These are phyloP conservation scores for Zootermopsis nevadensis DNA, from an alignment of 2,888 invertebrate genomes.

Conservation along the genomic window DNA sequence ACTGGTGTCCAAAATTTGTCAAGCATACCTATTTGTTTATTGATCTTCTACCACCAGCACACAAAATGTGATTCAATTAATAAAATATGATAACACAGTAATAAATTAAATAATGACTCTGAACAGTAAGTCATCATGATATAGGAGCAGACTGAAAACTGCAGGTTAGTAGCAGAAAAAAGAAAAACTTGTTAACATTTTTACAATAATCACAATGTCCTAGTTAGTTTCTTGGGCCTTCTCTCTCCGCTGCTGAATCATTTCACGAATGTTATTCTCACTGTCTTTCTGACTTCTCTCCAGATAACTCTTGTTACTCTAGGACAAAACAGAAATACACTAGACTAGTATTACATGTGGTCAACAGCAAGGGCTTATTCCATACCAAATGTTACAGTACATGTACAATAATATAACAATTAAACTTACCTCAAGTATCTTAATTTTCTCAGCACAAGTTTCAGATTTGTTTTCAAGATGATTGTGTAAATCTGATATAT, in stretches of 20 bases:
- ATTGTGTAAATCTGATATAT: slow-evolving; percentile 72
- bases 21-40: no score
- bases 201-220: neutral
- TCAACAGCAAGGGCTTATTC: no score
- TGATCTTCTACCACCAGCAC: no score
- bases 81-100: no score
- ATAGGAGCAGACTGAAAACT: no score
- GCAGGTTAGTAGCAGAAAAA: no score
- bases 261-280: slow-evolving; percentile 86
- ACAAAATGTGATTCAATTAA: no score
- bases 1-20: no score
- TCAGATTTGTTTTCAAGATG: slow-evolving; percentile 72
- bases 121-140: no score
- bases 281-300: slow-evolving; percentile 86
- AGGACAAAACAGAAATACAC: slow-evolving; percentile 55
- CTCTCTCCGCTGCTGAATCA: slow-evolving; percentile 77
- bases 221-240: slow-evolving; percentile 35
- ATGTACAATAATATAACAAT: neutral
- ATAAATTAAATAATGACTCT: no score
- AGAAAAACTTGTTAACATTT: no score
- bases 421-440: slow-evolving; percentile 69
- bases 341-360: no score
- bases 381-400: neutral
- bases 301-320: slow-evolving; percentile 81
- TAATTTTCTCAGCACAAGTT: slow-evolving; percentile 72